These are phyloP conservation scores for Catonia carolina DNA, from an alignment of 2,888 invertebrate genomes.

Conservation along the genomic window DNA sequence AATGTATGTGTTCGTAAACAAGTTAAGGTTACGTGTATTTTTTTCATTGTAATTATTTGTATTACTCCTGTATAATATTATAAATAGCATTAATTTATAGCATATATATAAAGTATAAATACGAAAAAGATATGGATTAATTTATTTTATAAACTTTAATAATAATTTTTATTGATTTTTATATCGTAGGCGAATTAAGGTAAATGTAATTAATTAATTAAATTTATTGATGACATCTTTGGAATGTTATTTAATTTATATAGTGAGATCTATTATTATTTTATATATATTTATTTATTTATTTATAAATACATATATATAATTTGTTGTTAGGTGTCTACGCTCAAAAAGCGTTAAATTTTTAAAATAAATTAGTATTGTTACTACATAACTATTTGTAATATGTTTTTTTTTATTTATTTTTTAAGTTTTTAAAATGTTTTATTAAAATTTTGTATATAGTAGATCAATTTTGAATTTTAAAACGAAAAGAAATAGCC, in stretches of 20 bases:
- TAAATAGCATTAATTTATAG: conserved; percentile 27
- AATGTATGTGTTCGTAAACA: conserved; percentile 48
- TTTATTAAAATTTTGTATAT: no score
- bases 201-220: no score
- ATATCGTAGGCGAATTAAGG: no score
- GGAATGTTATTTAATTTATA: conserved; percentile 7
- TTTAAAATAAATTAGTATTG: not conserved
- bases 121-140: conserved; percentile 24
- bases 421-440: no score
- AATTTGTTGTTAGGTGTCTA: conserved; percentile 2
- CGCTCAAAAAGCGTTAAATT: conserved; percentile 1
- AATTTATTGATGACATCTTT: not conserved
- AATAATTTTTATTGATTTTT: conserved; percentile 23
- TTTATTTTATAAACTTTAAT: conserved; percentile 23
- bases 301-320: conserved; percentile 14
- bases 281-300: conserved; percentile 11
- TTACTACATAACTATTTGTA: not conserved
- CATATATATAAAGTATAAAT: no score
- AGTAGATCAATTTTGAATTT: no score
- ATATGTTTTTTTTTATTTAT: no score
- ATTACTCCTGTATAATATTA: conserved; percentile 33
- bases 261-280: not conserved
- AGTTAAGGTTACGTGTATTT: conserved; percentile 37
- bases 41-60: conserved; percentile 44
- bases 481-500: no score